A percentile compares a stretch with the other conserved stretches of the same genome.
Conservation (phyloP, 2,888 invertebrate species). For the Drosophila percnosoma region DNA sequence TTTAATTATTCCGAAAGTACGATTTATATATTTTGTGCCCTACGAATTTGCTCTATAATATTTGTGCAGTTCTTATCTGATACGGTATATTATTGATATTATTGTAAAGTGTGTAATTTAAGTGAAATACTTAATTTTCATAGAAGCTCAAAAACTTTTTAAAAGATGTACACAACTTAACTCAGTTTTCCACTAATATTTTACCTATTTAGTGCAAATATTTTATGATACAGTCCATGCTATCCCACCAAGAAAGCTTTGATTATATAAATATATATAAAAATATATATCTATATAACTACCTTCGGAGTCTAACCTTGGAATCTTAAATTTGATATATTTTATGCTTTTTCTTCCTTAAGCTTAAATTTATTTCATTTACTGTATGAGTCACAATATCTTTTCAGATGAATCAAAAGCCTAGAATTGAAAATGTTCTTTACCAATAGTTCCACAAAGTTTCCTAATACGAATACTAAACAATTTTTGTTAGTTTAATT, state of each 20-base stretch:
- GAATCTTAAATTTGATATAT: neutral
- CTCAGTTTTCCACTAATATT: rapidly evolving
- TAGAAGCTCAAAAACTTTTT: neutral
- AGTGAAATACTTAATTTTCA: neutral
- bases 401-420: neutral
- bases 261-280: too few relatives aligned
- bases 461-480: neutral
- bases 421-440: neutral
- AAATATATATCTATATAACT: neutral
- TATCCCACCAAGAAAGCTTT: too few relatives aligned
- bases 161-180: neutral
- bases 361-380: neutral
- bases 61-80: neutral
- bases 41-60: neutral
- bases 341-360: neutral
- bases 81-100: neutral
- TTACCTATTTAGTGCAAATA: neutral
- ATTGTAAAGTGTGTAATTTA: neutral
- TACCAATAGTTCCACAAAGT: neutral
- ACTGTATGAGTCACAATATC: too few relatives aligned
- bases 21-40: neutral
- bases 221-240: neutral
- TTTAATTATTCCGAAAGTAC: neutral
- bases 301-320: neutral
- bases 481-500: neutral